Percentiles rank a stretch among this genome's conserved stretches.
These are phyloP conservation scores for Poeciliopsis infans DNA, from an alignment of 2,797 vertebrate species.

Conservation along the genomic window DNA sequence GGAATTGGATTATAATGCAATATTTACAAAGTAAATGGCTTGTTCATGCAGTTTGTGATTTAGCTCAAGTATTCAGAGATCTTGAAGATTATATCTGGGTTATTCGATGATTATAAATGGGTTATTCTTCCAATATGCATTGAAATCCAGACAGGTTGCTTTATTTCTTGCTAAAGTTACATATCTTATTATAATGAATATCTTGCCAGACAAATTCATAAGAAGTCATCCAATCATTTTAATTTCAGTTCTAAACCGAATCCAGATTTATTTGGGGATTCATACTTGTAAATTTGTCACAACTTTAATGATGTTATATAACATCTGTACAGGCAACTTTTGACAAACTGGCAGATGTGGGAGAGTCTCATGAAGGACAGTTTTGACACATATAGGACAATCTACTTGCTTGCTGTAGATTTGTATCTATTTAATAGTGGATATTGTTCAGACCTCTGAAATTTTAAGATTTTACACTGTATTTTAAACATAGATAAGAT, in stretches of 20 bases:
- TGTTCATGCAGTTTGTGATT: neutral
- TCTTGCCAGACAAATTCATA: neutral
- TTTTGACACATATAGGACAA: neutral
- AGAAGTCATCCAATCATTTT: neutral
- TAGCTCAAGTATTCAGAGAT: neutral
- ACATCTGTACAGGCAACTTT: neutral
- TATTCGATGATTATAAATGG: neutral
- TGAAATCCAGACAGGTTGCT: slow-evolving; percentile 2
- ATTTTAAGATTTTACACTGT: neutral
- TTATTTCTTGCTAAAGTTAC: slow-evolving; percentile 6
- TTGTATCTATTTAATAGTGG: neutral
- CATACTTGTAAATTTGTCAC: neutral
- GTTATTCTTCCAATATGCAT: neutral
- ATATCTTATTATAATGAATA: neutral
- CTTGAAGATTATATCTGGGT: neutral
- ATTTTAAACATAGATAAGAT: neutral
- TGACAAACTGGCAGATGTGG: neutral
- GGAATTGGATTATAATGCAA: neutral
- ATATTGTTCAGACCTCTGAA: no score
- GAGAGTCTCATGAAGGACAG: neutral
- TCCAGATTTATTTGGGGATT: neutral
- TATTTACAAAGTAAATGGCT: slow-evolving; percentile 9
- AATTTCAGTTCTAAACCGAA: neutral
- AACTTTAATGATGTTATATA: neutral
- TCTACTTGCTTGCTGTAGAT: neutral